These are phyloP conservation scores for Conus canariensis DNA, from an alignment of 2,888 invertebrate genomes.

Conservation along the genomic window DNA sequence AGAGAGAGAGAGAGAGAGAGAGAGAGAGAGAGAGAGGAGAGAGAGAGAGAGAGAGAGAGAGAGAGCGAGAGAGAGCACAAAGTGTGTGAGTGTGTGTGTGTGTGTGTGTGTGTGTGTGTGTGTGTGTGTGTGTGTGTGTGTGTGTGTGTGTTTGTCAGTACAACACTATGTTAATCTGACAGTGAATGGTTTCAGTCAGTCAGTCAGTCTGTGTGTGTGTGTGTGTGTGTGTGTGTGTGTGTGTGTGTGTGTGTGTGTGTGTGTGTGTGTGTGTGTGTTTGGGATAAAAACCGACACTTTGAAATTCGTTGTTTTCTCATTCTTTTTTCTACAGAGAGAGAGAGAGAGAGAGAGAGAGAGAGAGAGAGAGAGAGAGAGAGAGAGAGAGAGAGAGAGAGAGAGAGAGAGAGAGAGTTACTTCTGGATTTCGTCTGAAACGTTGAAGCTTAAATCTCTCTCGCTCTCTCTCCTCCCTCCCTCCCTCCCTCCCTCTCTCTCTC, in stretches of 20 bases:
- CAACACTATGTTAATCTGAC: no score
- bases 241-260: constrained; percentile 19
- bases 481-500: neutral
- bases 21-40: no score
- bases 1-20: no score
- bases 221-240: neutral
- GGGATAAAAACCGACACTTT: neutral
- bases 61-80: no score
- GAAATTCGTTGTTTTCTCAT: no score
- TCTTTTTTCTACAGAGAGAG: neutral
- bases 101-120: no score
- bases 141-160: no score
- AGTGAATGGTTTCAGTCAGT: no score
- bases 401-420: neutral
- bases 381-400: neutral
- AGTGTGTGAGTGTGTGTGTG: no score
- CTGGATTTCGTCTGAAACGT: neutral
- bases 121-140: no score
- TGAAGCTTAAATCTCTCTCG: neutral
- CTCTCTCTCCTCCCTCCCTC: neutral
- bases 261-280: neutral
- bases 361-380: constrained; percentile 9
- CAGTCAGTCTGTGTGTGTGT: neutral
- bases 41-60: no score
- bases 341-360: constrained; percentile 3